Evolutionary conservation across 2,797 vertebrate genomes (phyloP).

Genomic region (Parauchenoglanis ngamensis): DNA sequence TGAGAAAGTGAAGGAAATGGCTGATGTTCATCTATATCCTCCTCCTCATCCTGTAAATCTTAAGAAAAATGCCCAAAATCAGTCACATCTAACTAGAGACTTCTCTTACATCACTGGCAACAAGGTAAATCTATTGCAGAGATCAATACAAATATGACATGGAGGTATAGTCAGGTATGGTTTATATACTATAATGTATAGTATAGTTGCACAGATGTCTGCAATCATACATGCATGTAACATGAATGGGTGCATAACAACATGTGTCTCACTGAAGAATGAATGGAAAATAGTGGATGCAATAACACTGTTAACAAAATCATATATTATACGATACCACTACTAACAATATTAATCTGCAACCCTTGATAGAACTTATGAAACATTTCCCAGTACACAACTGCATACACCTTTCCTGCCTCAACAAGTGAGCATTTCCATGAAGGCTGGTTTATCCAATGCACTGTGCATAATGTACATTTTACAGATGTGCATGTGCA

Average conservation of each 20-base stretch:
- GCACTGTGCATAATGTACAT: not conserved
- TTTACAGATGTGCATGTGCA: not conserved
- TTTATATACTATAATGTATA: not conserved
- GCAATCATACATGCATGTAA: not conserved
- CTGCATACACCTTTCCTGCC: not conserved
- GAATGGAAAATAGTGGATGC: not conserved
- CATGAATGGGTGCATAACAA: not conserved
- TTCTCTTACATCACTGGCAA: not conserved
- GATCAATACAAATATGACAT: not conserved
- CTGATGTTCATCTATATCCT: slow-evolving; percentile 89
- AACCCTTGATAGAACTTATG: not conserved
- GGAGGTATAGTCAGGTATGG: not conserved
- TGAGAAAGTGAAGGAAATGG: slow-evolving; percentile 93
- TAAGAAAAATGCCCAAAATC: slow-evolving; percentile 10
- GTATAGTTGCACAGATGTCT: not conserved
- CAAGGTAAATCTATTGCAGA: not conserved
- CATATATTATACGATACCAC: not conserved
- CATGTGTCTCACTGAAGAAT: not conserved
- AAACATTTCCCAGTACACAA: not conserved
- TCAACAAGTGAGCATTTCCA: not conserved
- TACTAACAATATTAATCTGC: not conserved
- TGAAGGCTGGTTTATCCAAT: not conserved
- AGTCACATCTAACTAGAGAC: not conserved
- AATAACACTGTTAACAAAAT: not conserved
- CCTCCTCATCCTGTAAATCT: slow-evolving; percentile 86